phyloP scores from a whole-genome alignment of 2,113 vertebrate genomes.

The Rhinolophus ferrumequinum region DNA sequence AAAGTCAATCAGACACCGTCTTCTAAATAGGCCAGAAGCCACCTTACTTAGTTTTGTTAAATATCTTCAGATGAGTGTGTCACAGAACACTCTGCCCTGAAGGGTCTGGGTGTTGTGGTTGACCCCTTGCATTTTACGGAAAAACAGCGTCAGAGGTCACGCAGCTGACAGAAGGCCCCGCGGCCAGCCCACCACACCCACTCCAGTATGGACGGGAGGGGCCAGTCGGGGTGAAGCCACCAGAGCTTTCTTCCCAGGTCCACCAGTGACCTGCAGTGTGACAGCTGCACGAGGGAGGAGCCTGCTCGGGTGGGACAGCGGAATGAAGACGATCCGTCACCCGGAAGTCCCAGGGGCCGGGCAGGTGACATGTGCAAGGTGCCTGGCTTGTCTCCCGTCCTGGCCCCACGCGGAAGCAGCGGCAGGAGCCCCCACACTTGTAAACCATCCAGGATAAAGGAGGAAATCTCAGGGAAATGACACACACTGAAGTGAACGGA shows the following conservation, averaged over 20 bases:
- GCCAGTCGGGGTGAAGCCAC: background rate
- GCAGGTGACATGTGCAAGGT: no score
- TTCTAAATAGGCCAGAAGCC: background rate
- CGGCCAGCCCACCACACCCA: fast-evolving
- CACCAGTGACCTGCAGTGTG: background rate
- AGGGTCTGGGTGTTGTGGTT: background rate
- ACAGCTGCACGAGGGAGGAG: background rate
- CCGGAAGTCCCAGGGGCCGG: no score
- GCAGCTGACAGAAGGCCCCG: background rate
- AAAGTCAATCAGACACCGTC: no score
- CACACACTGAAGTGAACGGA: background rate
- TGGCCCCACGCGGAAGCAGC: no score
- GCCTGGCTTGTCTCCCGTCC: no score
- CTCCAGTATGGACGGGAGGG: no score
- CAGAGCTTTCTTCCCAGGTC: background rate
- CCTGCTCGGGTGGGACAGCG: fast-evolving
- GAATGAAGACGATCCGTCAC: background rate
- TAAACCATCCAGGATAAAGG: background rate
- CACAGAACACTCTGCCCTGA: background rate
- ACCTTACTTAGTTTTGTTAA: background rate
- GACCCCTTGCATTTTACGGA: background rate
- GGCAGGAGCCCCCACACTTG: background rate
- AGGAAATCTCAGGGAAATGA: background rate
- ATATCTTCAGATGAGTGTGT: background rate
- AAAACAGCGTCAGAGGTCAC: background rate